These are phyloP conservation scores for Psittacara wagleri DNA, from an alignment of 2,113 vertebrate species.

Conservation along the genomic window DNA sequence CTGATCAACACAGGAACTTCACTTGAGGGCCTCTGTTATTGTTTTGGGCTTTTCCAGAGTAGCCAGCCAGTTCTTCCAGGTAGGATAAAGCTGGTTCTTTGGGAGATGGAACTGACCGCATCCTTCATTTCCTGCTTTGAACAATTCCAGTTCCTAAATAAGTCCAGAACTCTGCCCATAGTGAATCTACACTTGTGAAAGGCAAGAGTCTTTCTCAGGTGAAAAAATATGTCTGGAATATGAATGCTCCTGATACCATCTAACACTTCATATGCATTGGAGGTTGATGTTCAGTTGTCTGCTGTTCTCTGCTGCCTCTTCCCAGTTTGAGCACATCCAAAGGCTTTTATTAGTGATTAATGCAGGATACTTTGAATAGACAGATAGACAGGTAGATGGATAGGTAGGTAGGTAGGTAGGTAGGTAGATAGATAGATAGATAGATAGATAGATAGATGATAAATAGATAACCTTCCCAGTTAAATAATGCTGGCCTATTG, in stretches of 20 bases:
- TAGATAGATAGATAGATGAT: no score
- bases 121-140: not conserved
- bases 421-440: not conserved
- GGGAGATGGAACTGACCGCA: rapidly evolving
- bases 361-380: not conserved
- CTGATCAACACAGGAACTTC: not conserved
- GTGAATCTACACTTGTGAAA: not conserved
- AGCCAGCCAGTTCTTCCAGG: not conserved
- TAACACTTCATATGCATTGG: not conserved
- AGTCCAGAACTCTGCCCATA: not conserved
- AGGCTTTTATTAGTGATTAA: not conserved
- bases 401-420: not conserved
- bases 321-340: not conserved
- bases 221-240: not conserved
- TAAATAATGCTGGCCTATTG: not conserved
- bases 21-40: not conserved
- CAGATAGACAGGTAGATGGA: not conserved
- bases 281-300: not conserved
- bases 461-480: not conserved
- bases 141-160: not conserved
- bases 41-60: not conserved
- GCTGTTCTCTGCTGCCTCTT: not conserved
- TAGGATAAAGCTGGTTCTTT: not conserved
- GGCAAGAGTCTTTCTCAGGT: not conserved
- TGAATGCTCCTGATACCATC: not conserved